Evolutionary conservation across 2,888 invertebrate genomes (phyloP).

Genomic region (Oligia strigilis): DNA sequence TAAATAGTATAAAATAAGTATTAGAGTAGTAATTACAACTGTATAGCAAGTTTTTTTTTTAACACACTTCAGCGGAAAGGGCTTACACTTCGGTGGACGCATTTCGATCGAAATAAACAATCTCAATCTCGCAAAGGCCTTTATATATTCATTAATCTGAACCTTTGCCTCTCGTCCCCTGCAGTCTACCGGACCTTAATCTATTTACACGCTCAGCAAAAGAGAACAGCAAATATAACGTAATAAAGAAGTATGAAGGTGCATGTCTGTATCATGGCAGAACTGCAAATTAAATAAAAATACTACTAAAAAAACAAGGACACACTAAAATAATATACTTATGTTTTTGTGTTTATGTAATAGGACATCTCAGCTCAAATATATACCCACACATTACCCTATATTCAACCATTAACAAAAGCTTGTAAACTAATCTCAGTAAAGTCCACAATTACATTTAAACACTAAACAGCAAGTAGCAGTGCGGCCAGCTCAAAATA

Average conservation of each 20-base stretch:
- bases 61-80: too few species aligned
- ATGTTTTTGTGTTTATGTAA: background rate
- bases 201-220: constrained; percentile 14
- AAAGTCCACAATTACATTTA: background rate
- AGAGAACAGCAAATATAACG: background rate
- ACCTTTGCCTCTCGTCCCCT: background rate
- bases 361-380: background rate
- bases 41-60: too few species aligned
- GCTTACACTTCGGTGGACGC: background rate
- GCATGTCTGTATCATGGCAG: background rate
- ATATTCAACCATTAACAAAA: background rate
- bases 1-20: background rate
- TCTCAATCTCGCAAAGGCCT: background rate
- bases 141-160: background rate
- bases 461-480: constrained; percentile 14
- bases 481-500: constrained; percentile 8
- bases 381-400: background rate
- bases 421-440: background rate
- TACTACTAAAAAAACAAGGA: background rate
- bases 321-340: background rate
- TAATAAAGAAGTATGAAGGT: background rate
- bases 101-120: background rate
- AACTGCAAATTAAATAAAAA: background rate
- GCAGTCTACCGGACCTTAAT: background rate
- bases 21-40: background rate